Base-by-base conservation (phyloP, 2,797 vertebrate species). In the Gila robusta region DNA sequence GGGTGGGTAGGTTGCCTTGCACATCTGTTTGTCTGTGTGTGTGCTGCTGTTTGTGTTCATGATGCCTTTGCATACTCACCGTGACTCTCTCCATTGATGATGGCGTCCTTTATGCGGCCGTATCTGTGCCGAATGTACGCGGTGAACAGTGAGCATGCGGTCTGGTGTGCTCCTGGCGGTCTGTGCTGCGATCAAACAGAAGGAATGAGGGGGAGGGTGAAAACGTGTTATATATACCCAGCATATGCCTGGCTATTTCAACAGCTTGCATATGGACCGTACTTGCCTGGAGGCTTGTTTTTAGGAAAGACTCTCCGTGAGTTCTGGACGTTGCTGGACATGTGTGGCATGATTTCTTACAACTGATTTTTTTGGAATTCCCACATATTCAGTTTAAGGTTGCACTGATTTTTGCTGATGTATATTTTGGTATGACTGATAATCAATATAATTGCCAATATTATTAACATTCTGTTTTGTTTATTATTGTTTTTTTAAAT, bases 211-310 rank as follows among this genome's bases (percentile, higher is more conserved):
- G 82, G 88, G 70, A 87, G 85, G 82, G 88, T 88, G 80, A 82
- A 85, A 88, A 89, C 54, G 88, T 90, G 91, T 91, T 90, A 90
- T 89, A 89, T 90, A 89, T 86, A 89, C 89, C 87, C 91, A 91
- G 91, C 94, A 94, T 94, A 94, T 94, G 94, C 92, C 91, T 89
- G 59, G 87, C 91, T 91, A 86, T 91, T 92, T 88, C 93, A 93
- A 93, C 94, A 95, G 94, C 93, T 93, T 94, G 93, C 90, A 89
- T 92, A 89, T 90, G 87, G 90, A 90, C 87, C 84, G 84, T 87
- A 91, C 89, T 91, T 85, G 92, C 94, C 94, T 90, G 88, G 87
- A 93, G 95, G 94, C 93, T 91, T 90, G 90, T 88, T 94, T 93
- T 91, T 91, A 92, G 89, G 88, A 91, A 88, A 89, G 88, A 78